Evolutionary conservation across 2,888 invertebrate genomes (phyloP).

Genomic region (Diabrotica balteata): DNA sequence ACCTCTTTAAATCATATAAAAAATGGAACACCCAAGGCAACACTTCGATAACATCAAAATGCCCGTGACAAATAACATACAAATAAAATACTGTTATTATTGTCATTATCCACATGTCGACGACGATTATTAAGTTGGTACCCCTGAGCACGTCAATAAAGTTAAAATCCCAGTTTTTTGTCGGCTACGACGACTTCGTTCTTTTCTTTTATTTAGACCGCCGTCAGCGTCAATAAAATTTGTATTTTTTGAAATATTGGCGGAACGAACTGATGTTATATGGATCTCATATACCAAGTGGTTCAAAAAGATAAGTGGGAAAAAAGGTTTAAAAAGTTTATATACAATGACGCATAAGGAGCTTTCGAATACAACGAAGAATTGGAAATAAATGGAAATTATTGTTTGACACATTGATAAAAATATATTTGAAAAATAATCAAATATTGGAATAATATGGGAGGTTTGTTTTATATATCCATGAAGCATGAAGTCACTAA

Average conservation of each 20-base stretch:
- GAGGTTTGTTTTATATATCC: no score
- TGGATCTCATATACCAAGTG: conserved; percentile 9
- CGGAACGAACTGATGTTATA: conserved; percentile 11
- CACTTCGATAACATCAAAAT: conserved; percentile 2
- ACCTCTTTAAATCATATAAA: no score
- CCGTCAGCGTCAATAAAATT: conserved; percentile 16
- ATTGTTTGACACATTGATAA: no score
- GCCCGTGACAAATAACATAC: conserved; percentile 13
- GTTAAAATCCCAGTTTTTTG: conserved; percentile 8
- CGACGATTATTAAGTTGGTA: conserved; percentile 21
- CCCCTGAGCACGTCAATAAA: conserved; percentile 15
- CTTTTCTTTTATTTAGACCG: background rate
- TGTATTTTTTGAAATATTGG: conserved; percentile 25
- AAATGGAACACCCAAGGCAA: no score
- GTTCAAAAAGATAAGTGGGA: background rate
- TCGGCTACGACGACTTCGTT: conserved; percentile 10
- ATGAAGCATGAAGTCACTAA: no score
- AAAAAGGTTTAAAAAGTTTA: no score
- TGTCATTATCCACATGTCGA: conserved; percentile 23
- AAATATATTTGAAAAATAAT: no score
- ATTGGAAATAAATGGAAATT: no score
- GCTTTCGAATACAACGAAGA: no score
- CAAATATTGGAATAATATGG: no score
- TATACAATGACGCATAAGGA: no score
- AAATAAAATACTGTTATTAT: conserved; percentile 27